phyloP scores from a whole-genome alignment of 2,113 vertebrate species.

The Rhombomys opimus region DNA sequence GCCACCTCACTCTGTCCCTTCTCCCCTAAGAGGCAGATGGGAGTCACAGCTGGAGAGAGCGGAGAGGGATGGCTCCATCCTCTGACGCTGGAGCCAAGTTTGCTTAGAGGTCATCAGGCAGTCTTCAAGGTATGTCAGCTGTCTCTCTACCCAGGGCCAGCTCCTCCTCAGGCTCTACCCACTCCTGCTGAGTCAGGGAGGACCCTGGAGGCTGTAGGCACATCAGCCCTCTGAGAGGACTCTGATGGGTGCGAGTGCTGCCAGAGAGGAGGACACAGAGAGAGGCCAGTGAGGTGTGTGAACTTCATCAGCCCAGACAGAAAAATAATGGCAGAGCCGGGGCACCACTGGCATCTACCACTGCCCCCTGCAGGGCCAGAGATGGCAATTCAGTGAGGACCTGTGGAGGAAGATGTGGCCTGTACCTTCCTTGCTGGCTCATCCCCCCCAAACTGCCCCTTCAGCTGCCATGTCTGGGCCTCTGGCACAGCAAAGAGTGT shows the following conservation, averaged over 20 bases:
- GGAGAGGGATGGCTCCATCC: neutral
- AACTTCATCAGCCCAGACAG: neutral
- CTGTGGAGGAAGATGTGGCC: neutral
- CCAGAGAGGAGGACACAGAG: neutral
- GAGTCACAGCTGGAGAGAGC: neutral
- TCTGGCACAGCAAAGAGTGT: neutral
- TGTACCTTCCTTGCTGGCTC: neutral
- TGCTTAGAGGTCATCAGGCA: neutral
- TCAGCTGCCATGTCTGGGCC: neutral
- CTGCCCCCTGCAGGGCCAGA: neutral
- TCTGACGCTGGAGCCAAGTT: neutral
- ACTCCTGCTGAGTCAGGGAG: neutral
- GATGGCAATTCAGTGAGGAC: neutral
- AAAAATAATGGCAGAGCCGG: neutral
- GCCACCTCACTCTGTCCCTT: neutral
- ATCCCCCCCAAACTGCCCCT: neutral
- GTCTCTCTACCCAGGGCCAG: neutral
- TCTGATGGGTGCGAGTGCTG: neutral
- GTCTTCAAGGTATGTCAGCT: neutral
- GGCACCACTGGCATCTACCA: neutral
- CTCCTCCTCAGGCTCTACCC: no score
- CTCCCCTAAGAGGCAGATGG: neutral
- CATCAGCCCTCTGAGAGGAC: neutral
- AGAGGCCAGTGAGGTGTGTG: slow-evolving; percentile 47
- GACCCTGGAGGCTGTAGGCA: neutral